phyloP scores from a whole-genome alignment of 2,113 vertebrate species.

The Solenodon paradoxus region DNA sequence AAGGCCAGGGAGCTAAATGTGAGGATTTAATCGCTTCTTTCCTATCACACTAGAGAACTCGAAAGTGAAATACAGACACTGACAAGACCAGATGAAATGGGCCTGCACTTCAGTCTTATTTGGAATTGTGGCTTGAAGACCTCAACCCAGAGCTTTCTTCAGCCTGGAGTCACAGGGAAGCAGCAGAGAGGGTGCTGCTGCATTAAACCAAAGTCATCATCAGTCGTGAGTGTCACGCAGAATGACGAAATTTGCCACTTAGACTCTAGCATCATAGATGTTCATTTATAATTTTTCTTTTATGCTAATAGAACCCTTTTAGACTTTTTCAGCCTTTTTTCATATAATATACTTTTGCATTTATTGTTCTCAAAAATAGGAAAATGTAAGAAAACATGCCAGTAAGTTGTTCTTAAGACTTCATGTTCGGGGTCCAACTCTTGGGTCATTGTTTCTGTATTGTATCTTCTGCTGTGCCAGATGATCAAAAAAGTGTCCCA shows the following conservation, averaged over 20 bases:
- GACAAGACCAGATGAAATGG: neutral
- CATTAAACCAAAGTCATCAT: neutral
- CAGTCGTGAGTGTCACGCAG: neutral
- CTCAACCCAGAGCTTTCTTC: neutral
- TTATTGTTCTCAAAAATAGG: neutral
- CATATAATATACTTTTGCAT: neutral
- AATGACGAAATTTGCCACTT: neutral
- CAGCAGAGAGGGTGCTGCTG: neutral
- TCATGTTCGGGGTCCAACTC: neutral
- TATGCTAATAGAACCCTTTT: neutral
- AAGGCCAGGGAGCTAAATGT: neutral
- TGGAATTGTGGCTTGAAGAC: neutral
- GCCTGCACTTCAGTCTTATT: neutral
- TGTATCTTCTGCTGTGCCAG: neutral
- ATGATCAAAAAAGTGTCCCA: neutral
- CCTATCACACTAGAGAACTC: no score
- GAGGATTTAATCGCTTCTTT: no score
- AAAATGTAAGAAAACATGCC: neutral
- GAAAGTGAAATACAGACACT: neutral
- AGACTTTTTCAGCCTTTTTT: neutral
- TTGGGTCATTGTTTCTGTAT: neutral
- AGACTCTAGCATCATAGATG: neutral
- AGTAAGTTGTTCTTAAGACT: neutral
- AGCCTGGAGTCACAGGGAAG: neutral
- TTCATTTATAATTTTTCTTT: neutral